Conservation (phyloP, 2,888 invertebrate genomes). For the Lasius platythorax region DNA sequence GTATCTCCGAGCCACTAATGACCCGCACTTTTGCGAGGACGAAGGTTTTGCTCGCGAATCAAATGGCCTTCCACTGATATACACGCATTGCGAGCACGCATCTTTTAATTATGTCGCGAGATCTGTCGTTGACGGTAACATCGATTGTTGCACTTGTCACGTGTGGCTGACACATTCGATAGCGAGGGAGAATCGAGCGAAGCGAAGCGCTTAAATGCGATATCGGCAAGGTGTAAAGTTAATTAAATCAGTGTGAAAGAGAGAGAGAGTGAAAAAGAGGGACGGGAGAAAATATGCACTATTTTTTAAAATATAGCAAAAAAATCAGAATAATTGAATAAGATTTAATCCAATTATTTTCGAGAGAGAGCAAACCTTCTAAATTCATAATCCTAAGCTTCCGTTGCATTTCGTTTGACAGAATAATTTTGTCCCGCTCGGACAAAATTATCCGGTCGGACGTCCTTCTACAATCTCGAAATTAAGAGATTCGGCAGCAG, state of each 20-base stretch:
- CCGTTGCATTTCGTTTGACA: neutral
- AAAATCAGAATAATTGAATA: neutral
- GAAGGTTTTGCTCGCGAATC: conserved; percentile 53
- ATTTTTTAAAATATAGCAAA: neutral
- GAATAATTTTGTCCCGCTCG: neutral
- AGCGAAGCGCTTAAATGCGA: conserved; percentile 6
- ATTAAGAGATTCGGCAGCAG: neutral
- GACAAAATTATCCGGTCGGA: neutral
- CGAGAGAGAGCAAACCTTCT: neutral
- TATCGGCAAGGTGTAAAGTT: conserved; percentile 14
- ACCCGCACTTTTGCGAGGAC: conserved; percentile 21
- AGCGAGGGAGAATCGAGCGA: conserved; percentile 11
- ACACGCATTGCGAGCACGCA: conserved; percentile 14
- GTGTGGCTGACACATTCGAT: conserved; percentile 27
- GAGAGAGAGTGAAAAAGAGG: neutral
- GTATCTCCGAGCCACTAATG: conserved; percentile 48
- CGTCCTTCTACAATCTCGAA: neutral
- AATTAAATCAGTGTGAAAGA: conserved; percentile 15
- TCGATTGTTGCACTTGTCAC: conserved; percentile 46
- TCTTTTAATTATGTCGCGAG: conserved; percentile 29
- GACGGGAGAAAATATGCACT: neutral
- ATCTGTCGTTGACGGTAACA: conserved; percentile 42
- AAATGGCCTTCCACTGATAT: conserved; percentile 36
- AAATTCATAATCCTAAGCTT: neutral
- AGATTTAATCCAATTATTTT: neutral